These are phyloP conservation scores for Prionchulus punctatus DNA, from an alignment of 2,888 invertebrate species.

Conservation along the genomic window DNA sequence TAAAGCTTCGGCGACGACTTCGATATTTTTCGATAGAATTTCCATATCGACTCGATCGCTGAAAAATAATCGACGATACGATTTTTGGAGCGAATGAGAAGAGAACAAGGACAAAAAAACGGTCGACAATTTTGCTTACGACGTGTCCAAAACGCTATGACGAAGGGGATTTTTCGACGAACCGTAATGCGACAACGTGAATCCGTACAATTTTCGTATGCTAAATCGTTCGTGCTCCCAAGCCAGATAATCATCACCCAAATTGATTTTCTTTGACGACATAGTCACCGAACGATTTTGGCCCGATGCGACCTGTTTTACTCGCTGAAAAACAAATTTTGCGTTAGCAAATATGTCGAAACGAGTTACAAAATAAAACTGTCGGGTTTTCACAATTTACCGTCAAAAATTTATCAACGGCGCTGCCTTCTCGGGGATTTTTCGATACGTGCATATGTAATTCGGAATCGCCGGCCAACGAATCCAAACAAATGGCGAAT, in stretches of 20 bases:
- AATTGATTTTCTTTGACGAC: slow-evolving; percentile 80
- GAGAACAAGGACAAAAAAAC: too few relatives aligned
- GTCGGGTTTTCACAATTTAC: not conserved
- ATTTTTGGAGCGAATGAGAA: too few relatives aligned
- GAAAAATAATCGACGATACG: too few relatives aligned
- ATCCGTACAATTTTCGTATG: slow-evolving; percentile 71
- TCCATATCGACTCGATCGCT: slow-evolving; percentile 44
- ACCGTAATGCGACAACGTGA: slow-evolving; percentile 63
- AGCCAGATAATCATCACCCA: slow-evolving; percentile 71
- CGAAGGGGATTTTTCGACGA: slow-evolving; percentile 32
- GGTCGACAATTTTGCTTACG: too few relatives aligned
- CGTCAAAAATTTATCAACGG: slow-evolving; percentile 42
- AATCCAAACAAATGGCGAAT: slow-evolving; percentile 73
- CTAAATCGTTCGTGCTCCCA: slow-evolving; percentile 97
- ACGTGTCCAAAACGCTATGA: slow-evolving; percentile 35
- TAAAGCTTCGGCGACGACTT: slow-evolving; percentile 61
- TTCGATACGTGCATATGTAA: slow-evolving; percentile 86
- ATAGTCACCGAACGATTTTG: slow-evolving; percentile 15
- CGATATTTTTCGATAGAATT: slow-evolving; percentile 57
- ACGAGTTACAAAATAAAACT: too few relatives aligned
- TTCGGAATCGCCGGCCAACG: slow-evolving; percentile 45
- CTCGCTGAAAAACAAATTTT: slow-evolving; percentile 38
- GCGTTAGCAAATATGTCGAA: not conserved
- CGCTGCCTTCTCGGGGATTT: slow-evolving; percentile 68
- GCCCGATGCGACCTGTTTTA: slow-evolving; percentile 43